Base-by-base conservation (phyloP, 1,140 invertebrate species). In the Trachelipus rathkii region DNA sequence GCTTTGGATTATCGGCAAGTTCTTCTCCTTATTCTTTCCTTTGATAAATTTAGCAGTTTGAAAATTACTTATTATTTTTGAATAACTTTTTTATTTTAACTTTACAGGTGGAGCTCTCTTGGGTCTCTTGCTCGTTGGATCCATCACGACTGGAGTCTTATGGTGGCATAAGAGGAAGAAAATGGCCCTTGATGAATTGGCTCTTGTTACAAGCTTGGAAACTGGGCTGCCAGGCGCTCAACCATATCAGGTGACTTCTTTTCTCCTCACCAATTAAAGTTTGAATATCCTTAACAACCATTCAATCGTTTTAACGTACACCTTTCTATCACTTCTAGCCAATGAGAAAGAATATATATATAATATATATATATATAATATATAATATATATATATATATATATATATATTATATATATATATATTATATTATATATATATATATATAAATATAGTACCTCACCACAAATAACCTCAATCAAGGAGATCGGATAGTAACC, bases 1-100 rank as follows among this genome's bases (percentile, higher is more conserved):
- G 44, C 77, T 74, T 5, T 78, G 77, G 77, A 78, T 78, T 15
- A 73, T 78, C n/a, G 77, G 77, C 73, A 13, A 73, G 74, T 75
- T 43, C 3, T 33, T 71, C 8, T 33, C 33, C 33, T 33, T n/a
- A n/a, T n/a, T 6, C 33, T 33, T 33, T 33, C 33, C 6, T 33
- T 33, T 33, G 33, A 6, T 33, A 33, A 33, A 33, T 33, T 33
- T 33, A 3, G 1, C 33, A 3, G 33, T 33, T 33, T 33, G 6
- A 3, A 33, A 3, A 33, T 33, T 33, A 3, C 33, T 33, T 33
- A 60, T 60, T 15, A 1, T 60, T 60, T 4, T 13, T 60, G 1
- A 0, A 60, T 3, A 1, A 60, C 11, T 1, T 4, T 8, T 60
- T 60, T 19, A 15, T 60, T 60, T 60, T 60, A 2, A 60, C 3